Base-by-base conservation (phyloP, 2,113 vertebrate species). In the Poicephalus meyeri region DNA sequence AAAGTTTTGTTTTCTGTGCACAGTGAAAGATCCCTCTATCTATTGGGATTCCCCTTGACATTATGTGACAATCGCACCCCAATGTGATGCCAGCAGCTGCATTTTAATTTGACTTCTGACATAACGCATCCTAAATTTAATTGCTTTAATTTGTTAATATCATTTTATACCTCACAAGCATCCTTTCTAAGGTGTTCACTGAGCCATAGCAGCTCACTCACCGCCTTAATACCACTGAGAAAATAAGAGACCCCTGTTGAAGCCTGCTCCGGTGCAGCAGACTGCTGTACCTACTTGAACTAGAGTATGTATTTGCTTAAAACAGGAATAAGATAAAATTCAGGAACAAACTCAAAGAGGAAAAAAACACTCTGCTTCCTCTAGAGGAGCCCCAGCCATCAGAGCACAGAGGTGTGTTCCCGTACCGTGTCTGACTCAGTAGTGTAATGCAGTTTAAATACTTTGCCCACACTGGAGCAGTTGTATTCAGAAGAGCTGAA, bases 101-200 rank as follows among this genome's bases (percentile, higher is more conserved):
- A 61, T 92, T 97, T 96, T 95, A 84, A 65, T 88, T 76, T 74
- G 88, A 39, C 66, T 96, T 93, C 73, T 96, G 93, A 89, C 93
- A 58, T 35, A 53, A 66, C 91, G 95, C 91, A 92, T 96, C 92
- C 92, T 96, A 92, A 82, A 94, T 79, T 82, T 94, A 95, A 95
- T 96, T 95, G 86, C 88, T 91, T 70, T 96, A 86, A 96, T 96
- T 96, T 94, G 92, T 96, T 89, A 95, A 65, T 70, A 81, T 92
- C 92, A 96, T 92, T 95, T 93, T 87, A 77, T 56, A 55, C 73
- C 47, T 84, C 65, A 93, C 93, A 95, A 93, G 56, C 56, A 76
- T 81, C 74, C 80, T 86, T 97, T 95, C 94, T 89, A 80, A 92
- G 93, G 94, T 25, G 76, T 77, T 93, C 73, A 81, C 52, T 93